Evolutionary conservation across 2,888 invertebrate species (phyloP).

Genomic region (Sarcophaga subvicina): DNA sequence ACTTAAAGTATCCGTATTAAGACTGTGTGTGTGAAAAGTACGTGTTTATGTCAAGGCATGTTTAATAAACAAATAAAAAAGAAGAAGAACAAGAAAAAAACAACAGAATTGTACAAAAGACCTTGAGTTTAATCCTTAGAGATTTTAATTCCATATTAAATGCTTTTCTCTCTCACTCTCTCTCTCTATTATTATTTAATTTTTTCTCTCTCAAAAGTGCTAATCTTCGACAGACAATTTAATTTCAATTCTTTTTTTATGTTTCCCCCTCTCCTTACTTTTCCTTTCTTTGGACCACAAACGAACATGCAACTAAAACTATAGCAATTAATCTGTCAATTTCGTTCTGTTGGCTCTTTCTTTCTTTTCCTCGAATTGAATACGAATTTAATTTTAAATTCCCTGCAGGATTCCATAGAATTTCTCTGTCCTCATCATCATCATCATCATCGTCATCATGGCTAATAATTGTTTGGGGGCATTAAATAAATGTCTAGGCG

Average conservation of each 20-base stretch:
- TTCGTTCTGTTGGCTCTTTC: too few species aligned
- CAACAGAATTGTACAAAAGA: background rate
- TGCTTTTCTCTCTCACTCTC: background rate
- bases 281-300: background rate
- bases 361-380: too few species aligned
- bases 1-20: background rate
- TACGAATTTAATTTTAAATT: slow-evolving; percentile 12
- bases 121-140: slow-evolving; percentile 56
- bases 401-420: slow-evolving; percentile 12
- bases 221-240: slow-evolving; percentile 58
- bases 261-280: background rate
- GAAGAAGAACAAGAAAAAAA: slow-evolving; percentile 5
- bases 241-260: slow-evolving; percentile 16
- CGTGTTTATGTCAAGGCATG: slow-evolving; percentile 36
- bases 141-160: slow-evolving; percentile 46
- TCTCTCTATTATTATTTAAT: background rate
- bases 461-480: too few species aligned
- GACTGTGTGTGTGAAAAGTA: background rate
- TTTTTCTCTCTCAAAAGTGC: slow-evolving; percentile 31
- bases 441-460: too few species aligned
- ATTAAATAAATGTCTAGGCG: too few species aligned
- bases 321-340: slow-evolving; percentile 28
- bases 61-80: slow-evolving; percentile 6
- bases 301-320: background rate
- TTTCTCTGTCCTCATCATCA: background rate